phyloP scores from a whole-genome alignment of 2,797 vertebrate species.

The Poecilia gillii region DNA sequence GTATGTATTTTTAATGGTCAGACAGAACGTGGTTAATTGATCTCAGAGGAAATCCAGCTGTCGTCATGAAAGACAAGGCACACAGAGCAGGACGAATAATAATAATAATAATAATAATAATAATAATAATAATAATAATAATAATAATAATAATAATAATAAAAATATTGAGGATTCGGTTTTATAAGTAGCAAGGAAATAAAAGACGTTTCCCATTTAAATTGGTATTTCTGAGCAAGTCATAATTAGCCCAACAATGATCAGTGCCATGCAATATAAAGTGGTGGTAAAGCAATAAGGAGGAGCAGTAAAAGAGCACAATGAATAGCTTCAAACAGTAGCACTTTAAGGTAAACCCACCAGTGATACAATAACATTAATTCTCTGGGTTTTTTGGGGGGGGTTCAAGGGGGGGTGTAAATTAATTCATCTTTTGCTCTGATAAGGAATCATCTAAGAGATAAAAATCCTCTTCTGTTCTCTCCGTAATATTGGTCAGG shows the following conservation, averaged over 20 bases:
- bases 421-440: slow-evolving; percentile 13
- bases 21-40: slow-evolving; percentile 60
- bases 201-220: slow-evolving; percentile 8
- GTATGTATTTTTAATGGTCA: slow-evolving; percentile 63
- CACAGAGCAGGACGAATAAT: neutral
- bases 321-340: slow-evolving; percentile 4
- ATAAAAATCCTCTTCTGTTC: slow-evolving; percentile 12
- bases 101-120: no score
- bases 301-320: neutral
- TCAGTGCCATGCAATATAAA: slow-evolving; percentile 20
- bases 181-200: slow-evolving; percentile 19
- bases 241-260: slow-evolving; percentile 26
- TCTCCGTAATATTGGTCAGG: neutral
- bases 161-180: slow-evolving; percentile 4
- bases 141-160: neutral
- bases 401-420: no score
- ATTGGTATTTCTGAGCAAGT: slow-evolving; percentile 7
- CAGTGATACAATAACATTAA: slow-evolving; percentile 8
- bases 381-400: neutral
- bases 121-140: no score
- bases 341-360: neutral
- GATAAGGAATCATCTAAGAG: neutral
- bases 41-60: slow-evolving; percentile 54
- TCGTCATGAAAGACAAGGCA: slow-evolving; percentile 27
- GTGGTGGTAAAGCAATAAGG: neutral